These are phyloP conservation scores for Pristionchus fissidentatus DNA, from an alignment of 2,888 invertebrate genomes.

Conservation along the genomic window DNA sequence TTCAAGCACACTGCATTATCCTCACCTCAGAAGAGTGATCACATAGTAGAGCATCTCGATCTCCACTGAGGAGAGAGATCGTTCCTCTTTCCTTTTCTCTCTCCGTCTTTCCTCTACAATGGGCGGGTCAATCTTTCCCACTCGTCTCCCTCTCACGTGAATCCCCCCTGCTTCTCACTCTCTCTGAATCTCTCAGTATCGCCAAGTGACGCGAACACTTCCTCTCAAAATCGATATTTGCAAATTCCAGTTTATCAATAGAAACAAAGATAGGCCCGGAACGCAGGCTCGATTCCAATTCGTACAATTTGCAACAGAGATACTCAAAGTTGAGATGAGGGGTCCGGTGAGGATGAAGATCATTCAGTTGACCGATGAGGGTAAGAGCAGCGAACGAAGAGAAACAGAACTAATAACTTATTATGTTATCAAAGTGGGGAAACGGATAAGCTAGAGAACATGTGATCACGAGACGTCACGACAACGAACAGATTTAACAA, in stretches of 20 bases:
- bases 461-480: not conserved
- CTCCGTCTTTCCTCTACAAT: not conserved
- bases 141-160: conserved; percentile 22
- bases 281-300: not conserved
- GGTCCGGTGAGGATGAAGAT: conserved; percentile 17
- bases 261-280: conserved; percentile 2
- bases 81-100: conserved; percentile 21
- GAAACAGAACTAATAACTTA: conserved; percentile 16
- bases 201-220: not conserved
- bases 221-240: not conserved
- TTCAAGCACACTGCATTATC: not conserved
- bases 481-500: not conserved
- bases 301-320: not conserved
- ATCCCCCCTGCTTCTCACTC: not conserved
- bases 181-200: conserved; percentile 20
- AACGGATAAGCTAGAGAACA: not conserved
- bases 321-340: conserved; percentile 13
- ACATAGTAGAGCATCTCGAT: conserved; percentile 67
- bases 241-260: not conserved
- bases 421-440: not conserved
- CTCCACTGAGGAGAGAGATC: conserved; percentile 16
- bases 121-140: conserved; percentile 5
- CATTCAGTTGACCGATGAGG: conserved; percentile 21
- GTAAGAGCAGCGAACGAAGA: conserved; percentile 3
- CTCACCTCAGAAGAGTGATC: conserved; percentile 66